Percentiles rank a stretch among this genome's conserved stretches.
phyloP scores from a whole-genome alignment of 1,140 invertebrate species.

The Heliothis subflexa region DNA sequence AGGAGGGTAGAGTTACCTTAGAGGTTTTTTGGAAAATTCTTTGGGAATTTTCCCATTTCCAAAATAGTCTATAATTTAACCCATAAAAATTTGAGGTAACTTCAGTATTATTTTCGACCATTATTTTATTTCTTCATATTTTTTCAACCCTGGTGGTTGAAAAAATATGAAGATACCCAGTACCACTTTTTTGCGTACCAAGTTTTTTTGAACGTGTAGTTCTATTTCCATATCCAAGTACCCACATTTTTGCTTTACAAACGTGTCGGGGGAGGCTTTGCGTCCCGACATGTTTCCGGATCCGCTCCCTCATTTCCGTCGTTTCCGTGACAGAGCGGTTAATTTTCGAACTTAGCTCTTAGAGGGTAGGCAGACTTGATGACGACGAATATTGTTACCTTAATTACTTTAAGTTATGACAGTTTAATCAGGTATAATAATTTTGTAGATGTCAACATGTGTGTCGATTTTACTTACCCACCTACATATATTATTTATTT shows the following conservation, averaged over 20 bases:
- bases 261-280: constrained; percentile 2
- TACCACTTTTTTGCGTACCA: too few relatives aligned
- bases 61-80: too few relatives aligned
- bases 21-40: too few relatives aligned
- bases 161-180: too few relatives aligned
- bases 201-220: not conserved
- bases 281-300: constrained; percentile 24
- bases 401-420: constrained; percentile 8
- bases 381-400: not conserved
- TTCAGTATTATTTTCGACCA: too few relatives aligned
- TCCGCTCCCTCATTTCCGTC: constrained; percentile 37
- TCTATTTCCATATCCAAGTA: not conserved
- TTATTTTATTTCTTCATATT: too few relatives aligned
- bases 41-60: too few relatives aligned
- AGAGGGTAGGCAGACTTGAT: not conserved
- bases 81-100: too few relatives aligned
- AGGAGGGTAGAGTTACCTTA: too few relatives aligned
- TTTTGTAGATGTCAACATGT: not conserved
- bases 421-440: not conserved
- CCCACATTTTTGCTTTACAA: constrained; percentile 9
- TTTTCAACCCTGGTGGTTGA: too few relatives aligned
- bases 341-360: constrained; percentile 32
- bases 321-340: constrained; percentile 27
- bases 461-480: too few relatives aligned
- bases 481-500: too few relatives aligned